Evolutionary conservation across 1,140 invertebrate genomes (phyloP).

Genomic region (Sinella curviseta): DNA sequence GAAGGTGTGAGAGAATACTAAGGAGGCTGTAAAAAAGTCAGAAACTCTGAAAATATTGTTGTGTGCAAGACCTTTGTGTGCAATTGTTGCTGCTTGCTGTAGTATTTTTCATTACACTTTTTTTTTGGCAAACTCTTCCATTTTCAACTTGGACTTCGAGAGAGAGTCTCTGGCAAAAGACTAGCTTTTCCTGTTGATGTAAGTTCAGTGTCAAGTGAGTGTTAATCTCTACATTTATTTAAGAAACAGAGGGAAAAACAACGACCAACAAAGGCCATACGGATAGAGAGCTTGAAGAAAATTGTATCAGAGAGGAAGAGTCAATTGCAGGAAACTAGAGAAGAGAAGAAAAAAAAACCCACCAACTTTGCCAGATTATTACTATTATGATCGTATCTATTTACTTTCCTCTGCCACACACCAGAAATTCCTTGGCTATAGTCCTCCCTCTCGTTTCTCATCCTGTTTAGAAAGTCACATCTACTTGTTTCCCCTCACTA

Average conservation of each 20-base stretch:
- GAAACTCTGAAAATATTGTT: neutral
- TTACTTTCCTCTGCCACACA: neutral
- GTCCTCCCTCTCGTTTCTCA: neutral
- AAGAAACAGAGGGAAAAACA: neutral
- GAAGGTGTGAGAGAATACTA: neutral
- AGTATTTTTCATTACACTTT: neutral
- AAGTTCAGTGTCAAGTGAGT: neutral
- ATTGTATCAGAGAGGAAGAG: neutral
- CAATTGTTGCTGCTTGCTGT: no score
- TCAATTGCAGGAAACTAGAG: neutral
- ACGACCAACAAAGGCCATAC: neutral
- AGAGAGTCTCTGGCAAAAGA: neutral
- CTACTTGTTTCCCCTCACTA: no score
- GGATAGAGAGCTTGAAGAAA: neutral
- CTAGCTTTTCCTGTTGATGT: neutral
- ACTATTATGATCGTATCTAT: neutral
- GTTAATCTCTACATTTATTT: neutral
- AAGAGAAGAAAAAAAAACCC: neutral
- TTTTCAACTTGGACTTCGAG: neutral
- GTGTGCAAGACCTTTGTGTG: no score
- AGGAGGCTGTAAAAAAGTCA: neutral
- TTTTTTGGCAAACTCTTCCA: neutral
- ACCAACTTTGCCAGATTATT: neutral
- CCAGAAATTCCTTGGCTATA: neutral
- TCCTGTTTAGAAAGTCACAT: neutral